Conservation (phyloP, 1,140 invertebrate species). For the Solen grandis region DNA sequence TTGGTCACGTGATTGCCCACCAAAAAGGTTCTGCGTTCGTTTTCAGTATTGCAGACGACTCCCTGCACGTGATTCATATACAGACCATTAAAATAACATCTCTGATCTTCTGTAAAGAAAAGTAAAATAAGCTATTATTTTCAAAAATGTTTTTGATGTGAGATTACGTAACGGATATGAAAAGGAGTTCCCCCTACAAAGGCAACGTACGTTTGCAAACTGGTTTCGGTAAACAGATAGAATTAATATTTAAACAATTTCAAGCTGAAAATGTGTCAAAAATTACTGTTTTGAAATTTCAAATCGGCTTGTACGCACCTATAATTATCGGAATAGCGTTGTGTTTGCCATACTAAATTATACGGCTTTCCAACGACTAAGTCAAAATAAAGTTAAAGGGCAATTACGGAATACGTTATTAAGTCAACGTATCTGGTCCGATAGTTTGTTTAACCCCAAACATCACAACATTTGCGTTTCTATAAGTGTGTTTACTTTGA, state of each 20-base stretch:
- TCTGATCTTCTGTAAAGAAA: background rate
- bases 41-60: too few relatives aligned
- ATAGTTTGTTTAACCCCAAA: slow-evolving; percentile 17
- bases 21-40: too few relatives aligned
- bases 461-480: background rate
- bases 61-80: background rate
- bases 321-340: slow-evolving; percentile 17
- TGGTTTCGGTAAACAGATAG: slow-evolving; percentile 19
- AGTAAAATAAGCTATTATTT: background rate
- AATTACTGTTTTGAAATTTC: slow-evolving; percentile 28
- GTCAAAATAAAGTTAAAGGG: background rate
- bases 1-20: too few relatives aligned
- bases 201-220: background rate
- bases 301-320: slow-evolving; percentile 24
- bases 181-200: background rate
- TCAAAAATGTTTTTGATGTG: background rate
- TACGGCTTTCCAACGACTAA: background rate
- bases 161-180: background rate
- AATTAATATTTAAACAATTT: slow-evolving; percentile 41
- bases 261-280: slow-evolving; percentile 14
- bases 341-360: slow-evolving; percentile 28
- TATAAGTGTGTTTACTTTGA: slow-evolving; percentile 3
- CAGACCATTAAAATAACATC: background rate
- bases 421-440: slow-evolving; percentile 6
- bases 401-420: slow-evolving; percentile 9